Evolutionary conservation across 1,140 invertebrate genomes (phyloP).

Genomic region (Trichoplusia ni): DNA sequence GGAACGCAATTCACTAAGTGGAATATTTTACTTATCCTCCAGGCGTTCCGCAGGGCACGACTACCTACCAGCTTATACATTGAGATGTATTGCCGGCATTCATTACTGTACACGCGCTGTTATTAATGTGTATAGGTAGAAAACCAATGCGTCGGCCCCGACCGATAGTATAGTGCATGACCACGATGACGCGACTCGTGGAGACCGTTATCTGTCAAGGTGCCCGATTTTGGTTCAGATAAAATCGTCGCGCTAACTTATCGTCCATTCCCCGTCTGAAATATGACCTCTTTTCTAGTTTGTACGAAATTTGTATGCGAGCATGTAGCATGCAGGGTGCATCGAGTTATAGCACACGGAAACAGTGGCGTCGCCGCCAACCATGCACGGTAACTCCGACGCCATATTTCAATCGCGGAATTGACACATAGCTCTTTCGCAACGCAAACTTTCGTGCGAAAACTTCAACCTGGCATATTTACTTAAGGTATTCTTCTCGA

Average conservation of each 20-base stretch:
- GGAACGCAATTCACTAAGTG: slow-evolving; percentile 67
- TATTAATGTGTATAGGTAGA: slow-evolving; percentile 34
- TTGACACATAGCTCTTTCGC: slow-evolving; percentile 73
- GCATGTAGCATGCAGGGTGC: slow-evolving; percentile 53
- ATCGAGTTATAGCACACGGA: slow-evolving; percentile 58
- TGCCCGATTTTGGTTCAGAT: slow-evolving; percentile 52
- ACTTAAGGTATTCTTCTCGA: slow-evolving; percentile 70
- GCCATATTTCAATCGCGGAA: slow-evolving; percentile 77
- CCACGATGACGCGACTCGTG: slow-evolving; percentile 17
- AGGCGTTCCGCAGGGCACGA: slow-evolving; percentile 58
- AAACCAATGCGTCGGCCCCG: background rate
- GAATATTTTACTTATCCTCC: slow-evolving; percentile 70
- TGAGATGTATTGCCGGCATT: slow-evolving; percentile 62
- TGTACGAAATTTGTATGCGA: slow-evolving; percentile 56
- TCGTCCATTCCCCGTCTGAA: slow-evolving; percentile 54
- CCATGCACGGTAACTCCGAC: slow-evolving; percentile 54
- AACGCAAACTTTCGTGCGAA: slow-evolving; percentile 73
- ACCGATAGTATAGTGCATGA: background rate
- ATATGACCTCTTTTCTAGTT: slow-evolving; percentile 47
- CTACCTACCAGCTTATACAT: slow-evolving; percentile 58
- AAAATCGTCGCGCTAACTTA: slow-evolving; percentile 39
- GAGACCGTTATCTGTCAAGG: slow-evolving; percentile 45
- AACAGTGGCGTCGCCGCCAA: slow-evolving; percentile 59
- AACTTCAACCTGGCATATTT: slow-evolving; percentile 79
- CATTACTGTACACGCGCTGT: slow-evolving; percentile 48